Conservation (phyloP, 2,113 vertebrate species). For the Otocyon megalotis region DNA sequence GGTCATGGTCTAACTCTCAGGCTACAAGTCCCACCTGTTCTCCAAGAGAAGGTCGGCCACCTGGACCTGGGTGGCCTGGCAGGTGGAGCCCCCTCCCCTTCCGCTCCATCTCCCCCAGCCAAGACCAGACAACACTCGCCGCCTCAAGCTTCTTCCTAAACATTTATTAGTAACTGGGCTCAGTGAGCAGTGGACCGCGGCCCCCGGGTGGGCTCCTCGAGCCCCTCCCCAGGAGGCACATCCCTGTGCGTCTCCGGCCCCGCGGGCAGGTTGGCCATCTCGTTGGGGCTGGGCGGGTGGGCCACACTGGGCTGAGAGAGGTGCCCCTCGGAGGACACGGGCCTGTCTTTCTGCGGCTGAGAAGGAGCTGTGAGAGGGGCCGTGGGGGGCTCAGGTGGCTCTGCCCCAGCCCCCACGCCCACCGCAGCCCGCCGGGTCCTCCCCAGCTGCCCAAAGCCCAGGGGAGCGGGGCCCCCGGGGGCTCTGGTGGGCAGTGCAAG, state of each 20-base stretch:
- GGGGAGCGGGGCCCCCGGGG: background rate
- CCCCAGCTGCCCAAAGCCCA: background rate
- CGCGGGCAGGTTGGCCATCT: rapidly evolving
- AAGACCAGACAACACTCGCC: background rate
- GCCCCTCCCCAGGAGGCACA: background rate
- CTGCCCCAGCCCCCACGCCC: rapidly evolving
- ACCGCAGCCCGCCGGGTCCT: rapidly evolving
- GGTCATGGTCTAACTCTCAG: background rate
- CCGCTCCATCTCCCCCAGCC: background rate
- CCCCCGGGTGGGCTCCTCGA: slow-evolving; percentile 68
- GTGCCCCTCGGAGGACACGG: slow-evolving; percentile 70
- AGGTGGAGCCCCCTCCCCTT: too few relatives aligned
- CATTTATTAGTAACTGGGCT: slow-evolving; percentile 65
- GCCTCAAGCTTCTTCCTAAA: background rate
- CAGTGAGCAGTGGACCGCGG: background rate
- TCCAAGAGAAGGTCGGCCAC: background rate
- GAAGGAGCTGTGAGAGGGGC: slow-evolving; percentile 57
- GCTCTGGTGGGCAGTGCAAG: background rate
- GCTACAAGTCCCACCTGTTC: background rate
- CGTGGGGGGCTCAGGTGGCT: background rate
- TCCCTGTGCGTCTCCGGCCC: background rate
- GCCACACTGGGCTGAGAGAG: background rate
- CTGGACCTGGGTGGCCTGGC: too few relatives aligned
- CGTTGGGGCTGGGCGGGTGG: background rate
- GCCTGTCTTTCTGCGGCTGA: slow-evolving; percentile 59